Evolutionary conservation across 30 jellyfish, hydroid and myxozoan species (phyloP), one percentile per base, ranked within the genome.

Genomic region (Pelagia noctiluca): DNA sequence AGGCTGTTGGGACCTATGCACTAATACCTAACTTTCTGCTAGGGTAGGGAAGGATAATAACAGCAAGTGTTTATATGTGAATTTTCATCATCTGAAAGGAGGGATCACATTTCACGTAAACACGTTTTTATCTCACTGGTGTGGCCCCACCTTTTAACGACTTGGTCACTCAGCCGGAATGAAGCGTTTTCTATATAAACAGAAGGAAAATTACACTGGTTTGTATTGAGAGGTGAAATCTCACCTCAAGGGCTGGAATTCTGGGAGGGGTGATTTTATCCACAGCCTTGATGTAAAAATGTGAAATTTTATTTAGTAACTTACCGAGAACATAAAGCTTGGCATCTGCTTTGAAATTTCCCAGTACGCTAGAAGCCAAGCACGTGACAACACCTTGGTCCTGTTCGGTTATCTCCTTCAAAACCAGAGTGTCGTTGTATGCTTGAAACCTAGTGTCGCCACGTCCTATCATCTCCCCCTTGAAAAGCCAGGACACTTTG

Each of bases 351-450:
- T 66, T 33, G 10, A 32, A 1, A 28, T 8, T 12, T 21, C 79
- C 79, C 28, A 66, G 34, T 11, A 66, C 53, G 34, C 79, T 66
- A 28, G 50, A 21, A 1, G 79, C 79, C 7, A 66, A 24, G 34
- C 79, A 66, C 13, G 10, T 28, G 5, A 66, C 79, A 16, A 31
- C 28, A 57, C 60, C 63, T 12, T 36, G 50, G 33, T 66, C 79
- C 19, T 22, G 16, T 18, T 25, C 29, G 11, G 60, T 31, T 30
- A 66, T 31, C 2, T 32, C 21, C 28, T 28, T 32, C 25, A 66
- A 28, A 23, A 66, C 3, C 30, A 30, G 21, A 3, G 68, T 4
- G 16, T 52, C 68, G 21, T 52, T 52, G 12, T 52, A 8, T 52
- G 16, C 21, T 2, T 3, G 28, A 52, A 52, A 52, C 4, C 68